Percentiles rank a stretch among this genome's conserved stretches.
These are phyloP conservation scores for Parauchenoglanis punctatus DNA, from an alignment of 2,797 vertebrate genomes.

Conservation along the genomic window DNA sequence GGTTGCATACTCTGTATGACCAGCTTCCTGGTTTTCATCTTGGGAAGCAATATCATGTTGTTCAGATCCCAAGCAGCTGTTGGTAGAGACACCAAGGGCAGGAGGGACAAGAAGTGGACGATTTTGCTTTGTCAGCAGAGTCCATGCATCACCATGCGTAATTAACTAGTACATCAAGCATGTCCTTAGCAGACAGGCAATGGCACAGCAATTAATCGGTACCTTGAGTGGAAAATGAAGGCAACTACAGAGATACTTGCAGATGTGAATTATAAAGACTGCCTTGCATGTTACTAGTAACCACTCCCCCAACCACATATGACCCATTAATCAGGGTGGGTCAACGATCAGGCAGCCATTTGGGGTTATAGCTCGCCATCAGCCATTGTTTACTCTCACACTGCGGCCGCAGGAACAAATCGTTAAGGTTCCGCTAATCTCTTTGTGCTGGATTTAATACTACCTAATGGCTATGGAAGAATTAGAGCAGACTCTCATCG, in stretches of 20 bases:
- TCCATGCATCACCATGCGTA: conserved; percentile 7
- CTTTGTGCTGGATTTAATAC: conserved; percentile 51
- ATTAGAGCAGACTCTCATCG: conserved; percentile 60
- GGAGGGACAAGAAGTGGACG: neutral
- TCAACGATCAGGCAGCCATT: conserved; percentile 30
- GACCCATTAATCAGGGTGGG: conserved; percentile 23
- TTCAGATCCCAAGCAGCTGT: conserved; percentile 19
- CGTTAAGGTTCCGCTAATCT: conserved; percentile 62
- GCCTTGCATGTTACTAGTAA: neutral
- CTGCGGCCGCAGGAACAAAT: conserved; percentile 42
- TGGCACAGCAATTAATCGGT: conserved; percentile 23
- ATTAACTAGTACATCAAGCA: conserved; percentile 30
- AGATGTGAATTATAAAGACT: neutral
- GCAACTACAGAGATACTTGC: neutral
- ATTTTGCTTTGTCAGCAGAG: conserved; percentile 9
- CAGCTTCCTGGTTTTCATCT: neutral
- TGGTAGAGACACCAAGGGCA: conserved; percentile 19
- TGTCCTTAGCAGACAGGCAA: conserved; percentile 12
- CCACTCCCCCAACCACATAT: conserved; percentile 9
- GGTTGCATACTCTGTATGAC: neutral
- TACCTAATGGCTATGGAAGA: conserved; percentile 50
- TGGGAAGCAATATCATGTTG: conserved; percentile 8
- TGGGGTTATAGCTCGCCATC: conserved; percentile 44
- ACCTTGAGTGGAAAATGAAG: conserved; percentile 3
- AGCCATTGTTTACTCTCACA: conserved; percentile 44